These are phyloP conservation scores for Muraenolepis orangiensis DNA, from an alignment of 2,797 vertebrate species.

Conservation along the genomic window DNA sequence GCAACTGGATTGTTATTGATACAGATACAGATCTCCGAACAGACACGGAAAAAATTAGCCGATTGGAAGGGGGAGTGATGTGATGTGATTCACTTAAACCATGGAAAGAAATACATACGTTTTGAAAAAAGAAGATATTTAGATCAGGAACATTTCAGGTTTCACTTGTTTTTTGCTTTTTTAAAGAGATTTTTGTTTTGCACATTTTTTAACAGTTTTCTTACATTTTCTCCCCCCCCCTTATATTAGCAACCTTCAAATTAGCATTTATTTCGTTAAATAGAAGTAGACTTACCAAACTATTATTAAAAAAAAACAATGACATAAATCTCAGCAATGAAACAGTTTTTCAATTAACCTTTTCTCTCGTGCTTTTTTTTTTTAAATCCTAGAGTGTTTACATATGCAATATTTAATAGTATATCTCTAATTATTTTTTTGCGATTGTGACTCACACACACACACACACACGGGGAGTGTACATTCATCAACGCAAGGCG, in stretches of 20 bases:
- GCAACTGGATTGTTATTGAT: too few species aligned
- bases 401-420: constrained; percentile 53
- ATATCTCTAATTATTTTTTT: constrained; percentile 18
- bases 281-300: constrained; percentile 59
- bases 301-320: constrained; percentile 68
- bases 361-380: constrained; percentile 47
- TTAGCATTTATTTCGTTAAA: constrained; percentile 49
- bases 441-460: constrained; percentile 57
- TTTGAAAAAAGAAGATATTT: constrained; percentile 54
- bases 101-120: constrained; percentile 25
- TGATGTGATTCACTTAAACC: constrained; percentile 48
- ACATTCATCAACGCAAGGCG: constrained; percentile 67
- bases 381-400: constrained; percentile 52
- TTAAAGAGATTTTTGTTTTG: constrained; percentile 29
- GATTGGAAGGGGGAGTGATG: constrained; percentile 59
- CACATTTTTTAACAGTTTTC: constrained; percentile 30
- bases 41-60: constrained; percentile 50
- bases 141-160: constrained; percentile 51
- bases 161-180: constrained; percentile 25
- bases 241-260: constrained; percentile 40
- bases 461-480: too few species aligned
- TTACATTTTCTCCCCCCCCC: constrained; percentile 29
- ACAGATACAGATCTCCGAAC: constrained; percentile 39
- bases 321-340: constrained; percentile 62
- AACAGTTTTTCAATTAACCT: constrained; percentile 51